phyloP scores from a whole-genome alignment of 2,797 vertebrate genomes.

The Sebastes minor region DNA sequence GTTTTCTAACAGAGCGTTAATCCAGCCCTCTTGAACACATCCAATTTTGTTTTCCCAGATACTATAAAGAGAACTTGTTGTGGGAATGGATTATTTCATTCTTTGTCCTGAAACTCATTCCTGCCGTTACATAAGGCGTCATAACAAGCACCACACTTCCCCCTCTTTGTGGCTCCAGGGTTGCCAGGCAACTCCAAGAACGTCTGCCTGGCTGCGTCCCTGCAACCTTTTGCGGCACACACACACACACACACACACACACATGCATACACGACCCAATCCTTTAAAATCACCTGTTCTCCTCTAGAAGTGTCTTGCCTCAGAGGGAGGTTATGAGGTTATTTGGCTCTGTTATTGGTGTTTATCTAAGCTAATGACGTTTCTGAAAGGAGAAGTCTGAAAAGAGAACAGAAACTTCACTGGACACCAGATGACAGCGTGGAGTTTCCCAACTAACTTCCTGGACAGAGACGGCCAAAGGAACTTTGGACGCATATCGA shows the following conservation, averaged over 20 bases:
- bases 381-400: slow-evolving; percentile 49
- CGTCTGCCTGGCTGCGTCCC: slow-evolving; percentile 39
- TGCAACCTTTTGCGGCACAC: slow-evolving; percentile 38
- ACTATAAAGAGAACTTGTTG: slow-evolving; percentile 7
- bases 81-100: slow-evolving; percentile 15
- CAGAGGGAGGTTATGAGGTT: neutral
- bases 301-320: neutral
- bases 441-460: slow-evolving; percentile 66
- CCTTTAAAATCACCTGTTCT: slow-evolving; percentile 22
- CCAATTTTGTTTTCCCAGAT: slow-evolving; percentile 6
- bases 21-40: neutral
- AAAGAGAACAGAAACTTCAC: slow-evolving; percentile 68
- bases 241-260: neutral
- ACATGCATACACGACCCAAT: neutral
- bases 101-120: slow-evolving; percentile 24
- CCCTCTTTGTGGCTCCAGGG: slow-evolving; percentile 46
- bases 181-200: slow-evolving; percentile 71
- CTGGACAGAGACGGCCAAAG: slow-evolving; percentile 30
- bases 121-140: slow-evolving; percentile 47
- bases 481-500: slow-evolving; percentile 3
- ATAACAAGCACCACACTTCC: slow-evolving; percentile 46
- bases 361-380: slow-evolving; percentile 9
- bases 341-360: neutral
- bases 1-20: neutral
- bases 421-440: slow-evolving; percentile 48